Conservation (phyloP, 2,797 vertebrate species). For the Falco biarmicus region DNA sequence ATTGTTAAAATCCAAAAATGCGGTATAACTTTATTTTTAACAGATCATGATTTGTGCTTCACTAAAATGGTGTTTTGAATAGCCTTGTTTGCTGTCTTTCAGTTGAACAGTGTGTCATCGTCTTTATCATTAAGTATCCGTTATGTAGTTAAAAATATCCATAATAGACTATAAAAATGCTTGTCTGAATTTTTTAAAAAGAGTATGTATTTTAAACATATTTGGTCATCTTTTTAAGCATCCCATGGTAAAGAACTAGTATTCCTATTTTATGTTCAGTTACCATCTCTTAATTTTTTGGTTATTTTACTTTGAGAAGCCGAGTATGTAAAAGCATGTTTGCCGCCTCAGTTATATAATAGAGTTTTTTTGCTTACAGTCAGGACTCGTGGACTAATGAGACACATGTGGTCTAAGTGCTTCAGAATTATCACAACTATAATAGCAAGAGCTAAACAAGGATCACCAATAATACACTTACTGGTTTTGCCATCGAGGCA, state of each 20-base stretch:
- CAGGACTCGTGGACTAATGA: constrained; percentile 42
- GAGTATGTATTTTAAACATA: neutral
- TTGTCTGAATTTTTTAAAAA: neutral
- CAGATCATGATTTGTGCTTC: neutral
- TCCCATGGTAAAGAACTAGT: neutral
- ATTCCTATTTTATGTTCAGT: neutral
- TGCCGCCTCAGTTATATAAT: neutral
- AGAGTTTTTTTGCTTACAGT: constrained; percentile 36
- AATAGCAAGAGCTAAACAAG: constrained; percentile 57
- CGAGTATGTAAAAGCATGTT: neutral
- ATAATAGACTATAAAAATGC: neutral
- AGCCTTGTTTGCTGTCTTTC: neutral
- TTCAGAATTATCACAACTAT: constrained; percentile 51
- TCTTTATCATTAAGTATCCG: neutral
- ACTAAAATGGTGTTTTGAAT: neutral
- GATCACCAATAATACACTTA: constrained; percentile 61
- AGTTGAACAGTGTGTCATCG: neutral
- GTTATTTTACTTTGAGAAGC: constrained; percentile 29
- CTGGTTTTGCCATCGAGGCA: constrained; percentile 27
- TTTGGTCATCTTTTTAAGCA: neutral
- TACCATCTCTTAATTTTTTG: constrained; percentile 23
- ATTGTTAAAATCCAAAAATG: neutral
- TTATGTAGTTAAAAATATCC: neutral
- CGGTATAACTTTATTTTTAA: neutral
- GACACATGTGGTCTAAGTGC: constrained; percentile 48